Evolutionary conservation across 64 coral and sea anemone species (phyloP).

Genomic region (Hydrozoanthus tunicans): DNA sequence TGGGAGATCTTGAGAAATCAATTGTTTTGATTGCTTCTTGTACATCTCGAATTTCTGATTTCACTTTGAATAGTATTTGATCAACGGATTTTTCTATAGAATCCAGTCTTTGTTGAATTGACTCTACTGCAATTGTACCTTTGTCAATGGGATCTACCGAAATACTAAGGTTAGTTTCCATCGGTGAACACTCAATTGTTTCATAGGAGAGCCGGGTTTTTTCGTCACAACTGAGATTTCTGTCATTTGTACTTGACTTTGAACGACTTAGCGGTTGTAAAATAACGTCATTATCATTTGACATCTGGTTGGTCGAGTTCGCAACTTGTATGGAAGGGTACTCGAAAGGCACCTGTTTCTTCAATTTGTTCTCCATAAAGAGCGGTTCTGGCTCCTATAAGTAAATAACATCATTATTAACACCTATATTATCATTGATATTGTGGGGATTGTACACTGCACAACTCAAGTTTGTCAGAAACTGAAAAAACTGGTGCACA

Average conservation of each 20-base stretch:
- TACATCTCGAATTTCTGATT: constrained; percentile 80
- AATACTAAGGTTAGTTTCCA: constrained; percentile 47
- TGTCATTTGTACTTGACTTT: neutral
- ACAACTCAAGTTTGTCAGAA: too few relatives aligned
- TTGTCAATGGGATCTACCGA: constrained; percentile 79
- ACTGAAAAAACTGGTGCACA: too few relatives aligned
- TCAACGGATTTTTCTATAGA: constrained; percentile 74
- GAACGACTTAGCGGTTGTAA: neutral
- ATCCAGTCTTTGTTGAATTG: constrained; percentile 63
- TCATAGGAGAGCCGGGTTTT: constrained; percentile 1
- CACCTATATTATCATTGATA: neutral
- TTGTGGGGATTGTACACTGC: too few relatives aligned
- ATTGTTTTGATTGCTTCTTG: constrained; percentile 71
- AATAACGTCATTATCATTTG: neutral
- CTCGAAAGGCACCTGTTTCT: neutral
- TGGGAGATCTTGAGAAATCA: constrained; percentile 46
- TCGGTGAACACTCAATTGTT: constrained; percentile 1
- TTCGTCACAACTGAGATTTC: constrained; percentile 9
- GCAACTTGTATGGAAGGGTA: neutral
- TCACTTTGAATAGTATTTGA: constrained; percentile 86
- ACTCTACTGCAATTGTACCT: constrained; percentile 65
- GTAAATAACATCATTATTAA: neutral
- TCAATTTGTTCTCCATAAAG: neutral
- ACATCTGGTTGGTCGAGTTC: neutral
- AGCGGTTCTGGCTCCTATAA: constrained; percentile 19